phyloP scores from a whole-genome alignment of 2,797 vertebrate genomes.

The Chrysocyon brachyurus region DNA sequence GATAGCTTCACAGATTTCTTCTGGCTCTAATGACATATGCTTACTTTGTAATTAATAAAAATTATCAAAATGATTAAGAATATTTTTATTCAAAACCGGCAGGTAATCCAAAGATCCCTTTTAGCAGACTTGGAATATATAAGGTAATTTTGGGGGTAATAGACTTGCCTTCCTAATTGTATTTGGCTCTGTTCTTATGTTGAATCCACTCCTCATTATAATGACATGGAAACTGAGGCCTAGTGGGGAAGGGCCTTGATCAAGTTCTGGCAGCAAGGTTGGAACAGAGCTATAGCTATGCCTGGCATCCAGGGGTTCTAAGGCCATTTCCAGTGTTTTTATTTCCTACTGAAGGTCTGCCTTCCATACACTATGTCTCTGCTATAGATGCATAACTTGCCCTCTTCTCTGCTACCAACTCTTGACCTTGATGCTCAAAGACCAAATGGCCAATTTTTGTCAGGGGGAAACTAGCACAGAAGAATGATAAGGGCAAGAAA shows the following conservation, averaged over 20 bases:
- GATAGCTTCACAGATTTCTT: conserved; percentile 42
- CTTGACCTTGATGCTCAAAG: not conserved
- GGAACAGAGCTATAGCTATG: not conserved
- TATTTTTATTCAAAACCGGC: conserved; percentile 47
- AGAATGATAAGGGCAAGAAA: not conserved
- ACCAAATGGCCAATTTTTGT: not conserved
- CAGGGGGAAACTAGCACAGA: conserved; percentile 28
- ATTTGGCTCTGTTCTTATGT: not conserved
- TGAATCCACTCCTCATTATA: not conserved
- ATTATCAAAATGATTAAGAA: conserved; percentile 43
- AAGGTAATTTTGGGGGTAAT: not conserved
- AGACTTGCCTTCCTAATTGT: conserved; percentile 56
- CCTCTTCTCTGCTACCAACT: conserved; percentile 49
- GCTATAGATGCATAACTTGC: not conserved
- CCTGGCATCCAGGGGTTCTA: not conserved
- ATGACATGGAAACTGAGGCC: conserved; percentile 15
- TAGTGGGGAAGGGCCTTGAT: not conserved
- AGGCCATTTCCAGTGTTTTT: not conserved
- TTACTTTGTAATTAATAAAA: conserved; percentile 62
- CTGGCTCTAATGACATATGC: conserved; percentile 2
- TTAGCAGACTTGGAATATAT: conserved; percentile 27
- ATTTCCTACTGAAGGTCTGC: not conserved
- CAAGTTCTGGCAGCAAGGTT: conserved; percentile 18
- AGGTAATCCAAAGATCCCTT: conserved; percentile 20
- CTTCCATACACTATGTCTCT: not conserved